Percentiles rank a stretch among this genome's conserved stretches.
These are phyloP conservation scores for Batillaria attramentaria DNA, from an alignment of 1,140 invertebrate species.

Conservation along the genomic window DNA sequence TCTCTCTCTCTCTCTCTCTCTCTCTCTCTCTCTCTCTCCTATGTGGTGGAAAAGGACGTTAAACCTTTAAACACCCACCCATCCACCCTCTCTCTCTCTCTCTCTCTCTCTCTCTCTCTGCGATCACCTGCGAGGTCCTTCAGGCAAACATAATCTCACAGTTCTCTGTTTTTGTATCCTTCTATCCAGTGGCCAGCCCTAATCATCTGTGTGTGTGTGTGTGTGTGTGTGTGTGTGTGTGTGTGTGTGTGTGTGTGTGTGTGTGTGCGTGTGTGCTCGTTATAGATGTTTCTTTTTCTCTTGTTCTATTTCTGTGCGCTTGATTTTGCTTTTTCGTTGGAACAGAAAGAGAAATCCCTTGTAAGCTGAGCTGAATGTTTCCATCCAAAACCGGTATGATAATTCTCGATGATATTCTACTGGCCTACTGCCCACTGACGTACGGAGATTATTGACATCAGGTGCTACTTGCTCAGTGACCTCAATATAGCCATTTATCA, in stretches of 20 bases:
- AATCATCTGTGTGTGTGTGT: neutral
- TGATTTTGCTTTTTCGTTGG: neutral
- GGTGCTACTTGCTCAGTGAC: neutral
- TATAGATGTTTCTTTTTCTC: neutral
- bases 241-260: neutral
- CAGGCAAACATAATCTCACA: too few relatives aligned
- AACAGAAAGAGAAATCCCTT: too few relatives aligned
- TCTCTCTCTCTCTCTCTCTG: too few relatives aligned
- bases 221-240: neutral
- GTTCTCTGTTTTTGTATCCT: too few relatives aligned
- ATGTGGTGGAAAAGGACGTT: too few relatives aligned
- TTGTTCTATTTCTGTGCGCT: neutral
- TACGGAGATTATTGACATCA: neutral
- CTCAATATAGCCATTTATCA: neutral
- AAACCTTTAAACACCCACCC: too few relatives aligned
- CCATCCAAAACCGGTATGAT: neutral
- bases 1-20: too few relatives aligned
- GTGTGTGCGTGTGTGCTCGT: neutral
- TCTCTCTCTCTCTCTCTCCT: too few relatives aligned
- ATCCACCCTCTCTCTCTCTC: too few relatives aligned
- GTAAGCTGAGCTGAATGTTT: too few relatives aligned
- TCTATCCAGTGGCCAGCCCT: too few relatives aligned
- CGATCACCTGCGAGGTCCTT: too few relatives aligned
- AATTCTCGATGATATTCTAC: conserved; percentile 3
- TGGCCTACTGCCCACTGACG: neutral